Evolutionary conservation across 2,113 vertebrate species (phyloP).

Genomic region (Dasyprocta punctata): DNA sequence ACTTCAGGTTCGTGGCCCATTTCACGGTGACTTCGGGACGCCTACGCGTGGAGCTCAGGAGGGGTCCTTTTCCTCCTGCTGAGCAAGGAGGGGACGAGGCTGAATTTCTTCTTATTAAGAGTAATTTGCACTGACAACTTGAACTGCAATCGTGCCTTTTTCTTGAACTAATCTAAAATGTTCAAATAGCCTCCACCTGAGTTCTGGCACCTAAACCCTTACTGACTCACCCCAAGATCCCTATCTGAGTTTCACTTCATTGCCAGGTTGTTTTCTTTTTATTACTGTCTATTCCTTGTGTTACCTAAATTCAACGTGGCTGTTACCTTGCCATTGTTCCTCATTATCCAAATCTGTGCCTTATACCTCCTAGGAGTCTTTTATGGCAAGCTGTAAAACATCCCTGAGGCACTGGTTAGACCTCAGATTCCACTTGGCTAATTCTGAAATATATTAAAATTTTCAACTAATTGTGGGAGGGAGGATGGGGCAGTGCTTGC

Average conservation of each 20-base stretch:
- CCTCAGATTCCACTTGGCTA: not conserved
- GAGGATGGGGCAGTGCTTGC: not conserved
- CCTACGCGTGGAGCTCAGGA: accelerated
- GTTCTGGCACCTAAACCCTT: not conserved
- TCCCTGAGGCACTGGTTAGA: not conserved
- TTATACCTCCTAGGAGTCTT: not conserved
- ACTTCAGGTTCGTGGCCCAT: not conserved
- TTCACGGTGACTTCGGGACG: no score
- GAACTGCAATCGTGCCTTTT: not conserved
- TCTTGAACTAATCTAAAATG: not conserved
- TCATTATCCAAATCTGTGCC: not conserved
- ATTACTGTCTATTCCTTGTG: not conserved
- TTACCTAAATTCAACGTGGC: not conserved
- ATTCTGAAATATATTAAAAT: not conserved
- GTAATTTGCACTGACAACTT: not conserved
- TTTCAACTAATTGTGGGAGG: not conserved
- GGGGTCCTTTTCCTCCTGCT: not conserved
- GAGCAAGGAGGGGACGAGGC: no score
- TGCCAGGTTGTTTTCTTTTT: not conserved
- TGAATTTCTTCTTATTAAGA: no score
- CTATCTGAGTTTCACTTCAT: not conserved
- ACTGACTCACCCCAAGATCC: not conserved
- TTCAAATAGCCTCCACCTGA: not conserved
- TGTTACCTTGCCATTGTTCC: not conserved
- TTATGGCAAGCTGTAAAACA: not conserved